These are phyloP conservation scores for Dynastes hyllus DNA, from an alignment of 2,888 invertebrate species.

Conservation along the genomic window DNA sequence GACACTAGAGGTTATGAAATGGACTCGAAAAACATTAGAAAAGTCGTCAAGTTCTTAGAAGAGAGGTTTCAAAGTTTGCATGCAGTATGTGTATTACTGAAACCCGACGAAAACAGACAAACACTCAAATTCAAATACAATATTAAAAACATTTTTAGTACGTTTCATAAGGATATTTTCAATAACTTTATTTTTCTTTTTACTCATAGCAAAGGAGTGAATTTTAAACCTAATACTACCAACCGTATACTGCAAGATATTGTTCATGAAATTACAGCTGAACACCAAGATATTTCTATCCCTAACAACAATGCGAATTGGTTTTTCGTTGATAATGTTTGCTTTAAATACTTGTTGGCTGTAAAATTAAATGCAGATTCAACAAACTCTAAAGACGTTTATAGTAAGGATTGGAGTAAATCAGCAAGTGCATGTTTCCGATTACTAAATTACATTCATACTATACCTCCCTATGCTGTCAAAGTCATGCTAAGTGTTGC, in stretches of 20 bases:
- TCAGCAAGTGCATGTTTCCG: background rate
- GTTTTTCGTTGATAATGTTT: constrained; percentile 14
- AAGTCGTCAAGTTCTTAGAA: background rate
- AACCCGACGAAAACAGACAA: constrained; percentile 8
- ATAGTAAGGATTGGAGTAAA: background rate
- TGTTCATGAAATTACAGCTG: too few species aligned
- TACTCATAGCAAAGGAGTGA: background rate
- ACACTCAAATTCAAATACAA: constrained; percentile 2
- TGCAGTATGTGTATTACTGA: constrained; percentile 20
- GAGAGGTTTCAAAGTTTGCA: background rate
- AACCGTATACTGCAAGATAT: background rate
- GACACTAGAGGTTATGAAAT: constrained; percentile 17
- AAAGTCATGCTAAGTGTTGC: background rate
- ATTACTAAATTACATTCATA: background rate
- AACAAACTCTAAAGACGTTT: background rate
- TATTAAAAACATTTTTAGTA: constrained; percentile 5
- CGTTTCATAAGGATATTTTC: constrained; percentile 6
- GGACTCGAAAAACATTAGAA: background rate
- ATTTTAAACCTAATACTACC: background rate
- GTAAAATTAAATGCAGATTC: constrained; percentile 16
- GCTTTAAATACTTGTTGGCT: constrained; percentile 22
- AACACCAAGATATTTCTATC: background rate
- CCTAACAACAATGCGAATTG: background rate
- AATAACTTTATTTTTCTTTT: constrained; percentile 7
- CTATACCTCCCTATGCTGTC: background rate